Evolutionary conservation across 2,888 invertebrate species (phyloP).

Genomic region (Cosmopolites sordidus): DNA sequence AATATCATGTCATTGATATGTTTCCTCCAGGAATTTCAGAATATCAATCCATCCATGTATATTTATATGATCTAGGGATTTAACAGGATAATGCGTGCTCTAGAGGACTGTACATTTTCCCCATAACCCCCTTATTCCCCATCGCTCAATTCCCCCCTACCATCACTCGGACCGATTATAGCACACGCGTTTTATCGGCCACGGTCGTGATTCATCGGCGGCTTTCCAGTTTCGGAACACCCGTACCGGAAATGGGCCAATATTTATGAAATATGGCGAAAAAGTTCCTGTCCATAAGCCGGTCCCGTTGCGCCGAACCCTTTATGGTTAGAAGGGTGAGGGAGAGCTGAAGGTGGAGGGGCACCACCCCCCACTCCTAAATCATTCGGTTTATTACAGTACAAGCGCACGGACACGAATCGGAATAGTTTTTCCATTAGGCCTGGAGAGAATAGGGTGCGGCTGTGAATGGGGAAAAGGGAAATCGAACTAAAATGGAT

Average conservation of each 20-base stretch:
- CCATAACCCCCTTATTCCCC: too few species aligned
- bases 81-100: too few species aligned
- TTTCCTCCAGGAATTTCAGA: too few species aligned
- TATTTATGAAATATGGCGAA: conserved; percentile 24
- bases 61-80: too few species aligned
- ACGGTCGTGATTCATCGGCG: neutral
- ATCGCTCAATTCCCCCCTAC: neutral
- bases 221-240: neutral
- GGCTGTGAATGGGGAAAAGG: too few species aligned
- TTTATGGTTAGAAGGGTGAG: neutral
- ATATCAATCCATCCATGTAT: too few species aligned
- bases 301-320: conserved; percentile 8
- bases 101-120: too few species aligned
- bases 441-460: neutral
- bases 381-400: neutral
- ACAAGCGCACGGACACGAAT: neutral
- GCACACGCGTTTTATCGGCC: neutral
- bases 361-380: neutral
- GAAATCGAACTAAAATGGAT: too few species aligned
- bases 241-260: conserved; percentile 20
- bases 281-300: conserved; percentile 17
- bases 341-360: too few species aligned
- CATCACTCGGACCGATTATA: neutral
- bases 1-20: too few species aligned
- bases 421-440: neutral